Evolutionary conservation across 2,888 invertebrate genomes (phyloP).

Genomic region (Apodemia duryi): DNA sequence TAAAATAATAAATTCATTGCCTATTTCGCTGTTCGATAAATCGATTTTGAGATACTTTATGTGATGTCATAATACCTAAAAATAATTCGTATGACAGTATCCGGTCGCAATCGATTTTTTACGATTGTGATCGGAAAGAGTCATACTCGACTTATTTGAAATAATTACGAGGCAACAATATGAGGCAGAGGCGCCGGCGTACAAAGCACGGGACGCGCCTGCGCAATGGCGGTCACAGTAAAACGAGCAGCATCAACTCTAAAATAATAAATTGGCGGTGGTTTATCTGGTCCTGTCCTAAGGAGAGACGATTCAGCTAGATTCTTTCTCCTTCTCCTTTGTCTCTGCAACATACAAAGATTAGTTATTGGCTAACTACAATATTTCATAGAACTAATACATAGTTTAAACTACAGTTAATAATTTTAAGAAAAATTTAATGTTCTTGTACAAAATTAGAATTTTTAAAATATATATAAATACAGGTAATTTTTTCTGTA

Average conservation of each 20-base stretch:
- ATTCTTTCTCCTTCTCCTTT: constrained; percentile 84
- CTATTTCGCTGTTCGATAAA: constrained; percentile 57
- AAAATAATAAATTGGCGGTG: constrained; percentile 78
- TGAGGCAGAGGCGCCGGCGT: constrained; percentile 41
- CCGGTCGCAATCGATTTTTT: not conserved
- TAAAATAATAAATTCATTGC: constrained; percentile 55
- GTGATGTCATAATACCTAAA: constrained; percentile 9
- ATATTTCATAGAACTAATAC: not conserved
- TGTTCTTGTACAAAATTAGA: not conserved
- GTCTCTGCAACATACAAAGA: constrained; percentile 75
- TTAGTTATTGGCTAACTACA: not conserved
- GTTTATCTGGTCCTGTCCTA: constrained; percentile 71
- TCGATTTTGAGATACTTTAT: constrained; percentile 17
- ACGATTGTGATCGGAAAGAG: constrained; percentile 45
- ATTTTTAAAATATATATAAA: not conserved
- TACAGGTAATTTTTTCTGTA: no score
- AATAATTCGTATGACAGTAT: not conserved
- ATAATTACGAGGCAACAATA: constrained; percentile 63
- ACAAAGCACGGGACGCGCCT: constrained; percentile 34
- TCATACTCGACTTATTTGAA: constrained; percentile 54
- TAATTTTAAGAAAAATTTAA: not conserved
- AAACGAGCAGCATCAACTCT: constrained; percentile 57
- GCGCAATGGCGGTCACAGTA: constrained; percentile 32
- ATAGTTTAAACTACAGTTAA: not conserved
- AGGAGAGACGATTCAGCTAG: constrained; percentile 80